A percentile compares a stretch with the other conserved stretches of the same genome.
Conservation (phyloP, 2,888 invertebrate genomes). For the Abrostola triplasia region DNA sequence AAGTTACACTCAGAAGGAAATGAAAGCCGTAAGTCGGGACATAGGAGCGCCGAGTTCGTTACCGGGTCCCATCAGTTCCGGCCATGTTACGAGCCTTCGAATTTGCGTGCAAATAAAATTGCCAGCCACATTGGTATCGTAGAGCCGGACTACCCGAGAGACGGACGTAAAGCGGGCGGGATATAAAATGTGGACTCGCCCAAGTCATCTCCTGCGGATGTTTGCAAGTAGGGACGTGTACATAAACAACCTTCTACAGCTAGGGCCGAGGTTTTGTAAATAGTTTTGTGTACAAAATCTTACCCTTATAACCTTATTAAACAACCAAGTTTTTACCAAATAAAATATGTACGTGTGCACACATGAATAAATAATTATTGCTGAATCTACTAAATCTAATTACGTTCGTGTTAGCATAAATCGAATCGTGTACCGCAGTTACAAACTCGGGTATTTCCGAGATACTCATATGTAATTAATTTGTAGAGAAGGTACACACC, state of each 20-base stretch:
- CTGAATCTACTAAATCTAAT: conserved; percentile 6
- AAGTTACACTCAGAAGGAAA: conserved; percentile 68
- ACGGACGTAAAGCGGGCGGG: conserved; percentile 69
- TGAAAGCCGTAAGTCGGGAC: conserved; percentile 77
- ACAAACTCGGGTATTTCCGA: conserved; percentile 1
- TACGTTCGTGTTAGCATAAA: conserved; percentile 4
- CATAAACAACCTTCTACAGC: conserved; percentile 57
- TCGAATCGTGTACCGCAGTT: conserved; percentile 1
- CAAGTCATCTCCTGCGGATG: conserved; percentile 80
- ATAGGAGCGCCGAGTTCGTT: conserved; percentile 70
- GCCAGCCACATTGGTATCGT: conserved; percentile 65
- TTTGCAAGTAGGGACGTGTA: conserved; percentile 63
- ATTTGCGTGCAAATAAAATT: conserved; percentile 83
- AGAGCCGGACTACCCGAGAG: conserved; percentile 68
- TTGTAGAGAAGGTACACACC: conserved; percentile 2
- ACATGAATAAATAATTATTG: neutral
- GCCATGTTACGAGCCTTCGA: conserved; percentile 76
- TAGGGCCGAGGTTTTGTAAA: conserved; percentile 53
- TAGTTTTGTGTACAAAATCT: conserved; percentile 49
- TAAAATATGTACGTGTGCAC: neutral
- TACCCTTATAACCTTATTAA: conserved; percentile 27
- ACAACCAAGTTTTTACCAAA: conserved; percentile 9
- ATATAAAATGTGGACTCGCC: conserved; percentile 76
- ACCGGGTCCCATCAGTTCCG: conserved; percentile 72
- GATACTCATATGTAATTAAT: conserved; percentile 6